phyloP scores from a whole-genome alignment of 2,797 vertebrate genomes.

The Brotula barbata region DNA sequence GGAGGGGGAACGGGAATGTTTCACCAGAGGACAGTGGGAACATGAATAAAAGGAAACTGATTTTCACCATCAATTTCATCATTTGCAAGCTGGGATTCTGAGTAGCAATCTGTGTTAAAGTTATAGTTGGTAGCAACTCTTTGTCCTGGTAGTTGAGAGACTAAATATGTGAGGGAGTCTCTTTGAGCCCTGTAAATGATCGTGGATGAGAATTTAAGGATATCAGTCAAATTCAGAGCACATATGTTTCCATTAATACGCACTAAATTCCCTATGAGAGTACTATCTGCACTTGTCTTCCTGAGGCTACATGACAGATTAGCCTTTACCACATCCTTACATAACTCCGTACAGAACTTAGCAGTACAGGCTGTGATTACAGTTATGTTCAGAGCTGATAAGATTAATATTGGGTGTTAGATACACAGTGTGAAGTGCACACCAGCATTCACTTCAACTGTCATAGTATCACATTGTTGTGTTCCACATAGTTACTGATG shows the following conservation, averaged over 20 bases:
- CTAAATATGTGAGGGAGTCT: neutral
- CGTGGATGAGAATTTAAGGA: conserved; percentile 17
- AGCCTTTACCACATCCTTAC: neutral
- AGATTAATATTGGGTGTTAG: conserved; percentile 19
- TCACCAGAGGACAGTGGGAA: neutral
- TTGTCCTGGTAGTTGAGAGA: conserved; percentile 9
- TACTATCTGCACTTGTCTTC: too few species aligned
- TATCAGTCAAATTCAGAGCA: neutral
- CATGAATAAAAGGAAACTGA: too few species aligned
- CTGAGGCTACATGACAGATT: too few species aligned
- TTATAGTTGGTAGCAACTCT: too few species aligned
- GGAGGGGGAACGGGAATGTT: neutral
- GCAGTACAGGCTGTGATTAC: neutral
- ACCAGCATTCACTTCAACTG: conserved; percentile 6
- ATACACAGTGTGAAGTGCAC: neutral
- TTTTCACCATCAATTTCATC: too few species aligned
- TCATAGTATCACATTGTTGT: too few species aligned
- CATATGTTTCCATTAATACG: too few species aligned
- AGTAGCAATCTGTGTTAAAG: too few species aligned
- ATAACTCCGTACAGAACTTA: neutral
- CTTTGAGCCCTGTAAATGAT: conserved; percentile 8
- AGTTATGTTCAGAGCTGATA: conserved; percentile 3
- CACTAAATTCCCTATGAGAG: too few species aligned
- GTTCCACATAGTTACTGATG: too few species aligned
- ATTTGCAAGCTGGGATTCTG: too few species aligned